Evolutionary conservation across 2,888 invertebrate genomes (phyloP).

Genomic region (Troglohyphantes excavatus): DNA sequence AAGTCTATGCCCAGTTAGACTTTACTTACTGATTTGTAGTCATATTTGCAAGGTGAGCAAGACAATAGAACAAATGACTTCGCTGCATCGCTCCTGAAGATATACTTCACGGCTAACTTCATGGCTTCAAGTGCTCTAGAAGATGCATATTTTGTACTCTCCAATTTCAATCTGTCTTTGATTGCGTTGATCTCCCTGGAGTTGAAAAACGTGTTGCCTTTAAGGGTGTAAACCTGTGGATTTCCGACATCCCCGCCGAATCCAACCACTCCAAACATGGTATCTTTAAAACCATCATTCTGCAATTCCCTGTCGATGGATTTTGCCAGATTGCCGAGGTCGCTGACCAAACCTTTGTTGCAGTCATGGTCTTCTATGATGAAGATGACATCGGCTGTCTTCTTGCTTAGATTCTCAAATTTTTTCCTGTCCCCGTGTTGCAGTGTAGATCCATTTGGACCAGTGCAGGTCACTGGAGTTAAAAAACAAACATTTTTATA

Average conservation of each 20-base stretch:
- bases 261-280: conserved; percentile 81
- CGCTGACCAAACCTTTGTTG: conserved; percentile 86
- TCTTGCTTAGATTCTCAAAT: conserved; percentile 85
- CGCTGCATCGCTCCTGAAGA: conserved; percentile 83
- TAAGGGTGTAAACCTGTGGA: conserved; percentile 81
- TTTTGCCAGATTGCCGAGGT: conserved; percentile 81
- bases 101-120: conserved; percentile 81
- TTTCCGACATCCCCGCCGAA: conserved; percentile 81
- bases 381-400: conserved; percentile 92
- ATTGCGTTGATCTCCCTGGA: conserved; percentile 84
- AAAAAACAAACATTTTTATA: too few species aligned
- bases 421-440: conserved; percentile 89
- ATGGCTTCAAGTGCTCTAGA: conserved; percentile 81
- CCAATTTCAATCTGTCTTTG: conserved; percentile 88
- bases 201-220: conserved; percentile 66
- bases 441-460: conserved; percentile 87
- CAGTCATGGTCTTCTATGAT: conserved; percentile 93
- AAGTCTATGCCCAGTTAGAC: too few species aligned
- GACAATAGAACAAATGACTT: conserved; percentile 86
- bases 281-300: conserved; percentile 81
- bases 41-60: conserved; percentile 85
- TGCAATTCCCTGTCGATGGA: conserved; percentile 81
- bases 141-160: conserved; percentile 82
- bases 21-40: conserved; percentile 73
- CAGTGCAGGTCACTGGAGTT: conserved; percentile 86